Evolutionary conservation across 2,888 invertebrate genomes (phyloP).

Genomic region (Amblyjoppa proteus): DNA sequence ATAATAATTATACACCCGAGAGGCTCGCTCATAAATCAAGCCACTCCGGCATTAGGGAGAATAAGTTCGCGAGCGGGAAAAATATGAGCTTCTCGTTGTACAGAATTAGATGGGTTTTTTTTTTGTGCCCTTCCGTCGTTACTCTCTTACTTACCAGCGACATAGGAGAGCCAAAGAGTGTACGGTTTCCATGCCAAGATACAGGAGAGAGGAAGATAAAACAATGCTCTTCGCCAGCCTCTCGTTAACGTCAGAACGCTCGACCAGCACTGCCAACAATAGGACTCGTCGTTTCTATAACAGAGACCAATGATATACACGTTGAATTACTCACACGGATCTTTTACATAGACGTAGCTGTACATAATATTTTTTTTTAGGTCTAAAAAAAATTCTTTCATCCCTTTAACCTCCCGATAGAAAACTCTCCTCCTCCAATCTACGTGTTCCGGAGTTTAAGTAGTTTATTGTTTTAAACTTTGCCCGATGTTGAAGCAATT

Average conservation of each 20-base stretch:
- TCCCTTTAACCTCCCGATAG: not conserved
- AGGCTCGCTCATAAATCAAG: not conserved
- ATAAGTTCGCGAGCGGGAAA: constrained; percentile 9
- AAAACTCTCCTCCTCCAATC: not conserved
- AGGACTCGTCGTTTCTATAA: constrained; percentile 84
- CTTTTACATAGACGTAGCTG: not conserved
- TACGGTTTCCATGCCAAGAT: constrained; percentile 84
- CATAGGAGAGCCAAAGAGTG: constrained; percentile 84
- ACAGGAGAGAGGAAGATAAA: constrained; percentile 84
- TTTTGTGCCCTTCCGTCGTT: constrained; percentile 29
- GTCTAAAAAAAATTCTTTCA: not conserved
- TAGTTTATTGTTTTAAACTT: not conserved
- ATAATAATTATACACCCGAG: not conserved
- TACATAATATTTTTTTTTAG: not conserved
- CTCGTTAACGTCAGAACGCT: constrained; percentile 83
- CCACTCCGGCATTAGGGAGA: not conserved
- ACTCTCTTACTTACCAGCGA: constrained; percentile 81
- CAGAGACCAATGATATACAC: constrained; percentile 17
- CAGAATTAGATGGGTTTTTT: constrained; percentile 19
- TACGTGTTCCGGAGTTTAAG: not conserved
- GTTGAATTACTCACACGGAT: constrained; percentile 19
- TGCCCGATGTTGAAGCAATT: not conserved
- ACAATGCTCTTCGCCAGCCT: constrained; percentile 84
- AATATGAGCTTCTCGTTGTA: not conserved
- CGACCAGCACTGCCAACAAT: constrained; percentile 84